These are phyloP conservation scores for Scolopax mira DNA, from an alignment of 2,113 vertebrate species.

Conservation along the genomic window DNA sequence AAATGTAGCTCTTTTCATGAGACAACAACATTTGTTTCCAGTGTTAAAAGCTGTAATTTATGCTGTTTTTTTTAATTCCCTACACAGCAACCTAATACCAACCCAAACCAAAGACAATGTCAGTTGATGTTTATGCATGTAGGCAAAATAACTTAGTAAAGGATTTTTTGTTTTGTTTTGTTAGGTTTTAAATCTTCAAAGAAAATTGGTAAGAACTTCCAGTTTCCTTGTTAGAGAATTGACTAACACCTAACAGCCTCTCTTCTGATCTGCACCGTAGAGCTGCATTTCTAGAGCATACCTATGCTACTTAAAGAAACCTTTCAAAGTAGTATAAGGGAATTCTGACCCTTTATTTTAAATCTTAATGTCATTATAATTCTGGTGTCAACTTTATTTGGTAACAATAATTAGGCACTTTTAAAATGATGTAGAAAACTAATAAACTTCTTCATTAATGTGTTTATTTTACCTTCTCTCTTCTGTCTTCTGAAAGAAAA, in stretches of 20 bases:
- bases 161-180: not conserved
- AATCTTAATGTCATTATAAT: not conserved
- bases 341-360: not conserved
- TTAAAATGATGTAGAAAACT: not conserved
- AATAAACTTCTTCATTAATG: not conserved
- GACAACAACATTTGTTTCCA: not conserved
- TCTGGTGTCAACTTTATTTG: not conserved
- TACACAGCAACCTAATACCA: not conserved
- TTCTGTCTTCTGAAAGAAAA: not conserved
- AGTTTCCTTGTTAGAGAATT: not conserved
- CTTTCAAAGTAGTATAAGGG: not conserved
- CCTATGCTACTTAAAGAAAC: not conserved
- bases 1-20: not conserved
- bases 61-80: not conserved
- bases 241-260: not conserved
- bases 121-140: not conserved
- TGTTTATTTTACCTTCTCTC: not conserved
- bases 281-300: not conserved
- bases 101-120: not conserved
- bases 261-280: not conserved
- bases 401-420: not conserved
- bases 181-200: constrained; percentile 38
- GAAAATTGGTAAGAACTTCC: constrained; percentile 27
- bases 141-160: not conserved
- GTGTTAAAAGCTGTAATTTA: not conserved